phyloP scores from a whole-genome alignment of 2,113 vertebrate species.

The Pongo pygmaeus region DNA sequence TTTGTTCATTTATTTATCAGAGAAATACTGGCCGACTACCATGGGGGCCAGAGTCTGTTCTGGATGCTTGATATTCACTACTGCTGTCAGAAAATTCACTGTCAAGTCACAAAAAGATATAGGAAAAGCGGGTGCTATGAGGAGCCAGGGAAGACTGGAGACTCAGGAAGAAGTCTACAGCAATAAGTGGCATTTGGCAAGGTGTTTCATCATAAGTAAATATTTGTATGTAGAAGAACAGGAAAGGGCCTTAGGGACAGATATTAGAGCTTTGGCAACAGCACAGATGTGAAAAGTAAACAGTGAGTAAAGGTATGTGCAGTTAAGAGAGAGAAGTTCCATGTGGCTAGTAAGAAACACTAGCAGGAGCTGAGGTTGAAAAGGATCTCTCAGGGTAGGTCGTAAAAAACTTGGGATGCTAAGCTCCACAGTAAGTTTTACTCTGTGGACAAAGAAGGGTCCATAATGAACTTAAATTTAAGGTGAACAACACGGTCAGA shows the following conservation, averaged over 20 bases:
- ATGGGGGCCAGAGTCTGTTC: neutral
- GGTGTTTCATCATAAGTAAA: neutral
- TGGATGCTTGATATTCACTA: neutral
- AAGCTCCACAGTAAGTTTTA: neutral
- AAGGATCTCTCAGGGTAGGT: neutral
- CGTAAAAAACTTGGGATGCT: neutral
- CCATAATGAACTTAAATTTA: neutral
- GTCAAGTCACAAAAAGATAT: neutral
- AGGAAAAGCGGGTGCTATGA: accelerated
- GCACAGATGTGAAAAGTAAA: neutral
- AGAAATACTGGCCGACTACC: neutral
- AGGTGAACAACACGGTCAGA: neutral
- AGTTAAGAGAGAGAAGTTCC: neutral
- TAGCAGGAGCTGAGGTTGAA: neutral
- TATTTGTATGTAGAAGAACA: neutral
- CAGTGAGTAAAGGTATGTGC: neutral
- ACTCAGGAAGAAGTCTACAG: neutral
- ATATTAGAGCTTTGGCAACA: neutral
- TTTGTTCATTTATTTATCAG: constrained; percentile 40
- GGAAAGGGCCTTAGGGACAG: neutral
- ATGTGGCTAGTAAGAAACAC: neutral
- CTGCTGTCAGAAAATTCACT: neutral
- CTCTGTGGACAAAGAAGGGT: neutral
- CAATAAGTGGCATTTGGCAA: neutral
- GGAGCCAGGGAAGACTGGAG: neutral